Base-by-base conservation (phyloP, 2,113 vertebrate species). In the Nansenia antarctica region DNA sequence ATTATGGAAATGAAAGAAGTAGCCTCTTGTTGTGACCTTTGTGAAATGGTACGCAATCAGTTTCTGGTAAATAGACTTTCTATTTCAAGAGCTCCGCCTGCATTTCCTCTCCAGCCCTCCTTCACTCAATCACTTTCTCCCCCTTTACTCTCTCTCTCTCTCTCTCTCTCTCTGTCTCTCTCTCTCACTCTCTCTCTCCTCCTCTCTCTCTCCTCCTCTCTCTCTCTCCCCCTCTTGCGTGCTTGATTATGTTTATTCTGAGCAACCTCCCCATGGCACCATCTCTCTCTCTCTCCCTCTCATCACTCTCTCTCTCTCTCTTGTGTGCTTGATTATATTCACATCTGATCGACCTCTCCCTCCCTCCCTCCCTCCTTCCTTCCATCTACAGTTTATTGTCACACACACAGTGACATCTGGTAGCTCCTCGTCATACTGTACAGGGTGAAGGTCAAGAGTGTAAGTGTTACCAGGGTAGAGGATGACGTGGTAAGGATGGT, bases 21-120 rank as follows among this genome's bases (percentile, higher is more conserved):
- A 32, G 62, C 49, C 69, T 76, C 72, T 73, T 79, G 77, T 77
- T 73, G 77, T 71, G 80, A 82, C 77, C 77, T 79, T 79, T 79
- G 45, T 65, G 70, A 77, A 82, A 71, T 62, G 67, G 68, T 71
- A 65, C 49, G 67, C 81, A 74, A 76, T 79, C 81, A 76, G 70
- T 55, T 72, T 69, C 35, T 37, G 64, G 72, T 82, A 82, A 82
- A 78, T 72, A 78, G 68, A 75, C 73, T 69, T 82, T 82, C 76
- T 73, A 68, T 79, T 79, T 82, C 71, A 71, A 81, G 74, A 65
- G 66, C 22, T 22, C 22, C 29, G 15, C 18, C 22, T 32, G 5
- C 24, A 24, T 27, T 20, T 14, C 26, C 54, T 27, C 64, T 45
- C 37, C 8, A 34, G 11, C 26, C 26, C 5, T 55, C 18, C 31